Conservation (phyloP, 2,888 invertebrate species). For the Synanthedon tipuliformis region DNA sequence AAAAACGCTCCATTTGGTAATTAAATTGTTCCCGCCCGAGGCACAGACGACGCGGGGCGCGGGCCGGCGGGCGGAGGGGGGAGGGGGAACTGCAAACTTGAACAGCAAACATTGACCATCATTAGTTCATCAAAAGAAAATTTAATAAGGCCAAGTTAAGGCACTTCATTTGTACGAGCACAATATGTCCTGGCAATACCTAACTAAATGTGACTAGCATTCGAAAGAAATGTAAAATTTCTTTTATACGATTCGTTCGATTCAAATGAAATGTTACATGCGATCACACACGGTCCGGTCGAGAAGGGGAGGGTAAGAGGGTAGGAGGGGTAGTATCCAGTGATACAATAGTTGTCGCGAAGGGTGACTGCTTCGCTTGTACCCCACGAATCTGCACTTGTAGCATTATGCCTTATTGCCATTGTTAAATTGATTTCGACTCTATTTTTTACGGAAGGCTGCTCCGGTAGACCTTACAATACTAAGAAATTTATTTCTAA, state of each 20-base stretch:
- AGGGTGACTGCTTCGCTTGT: background rate
- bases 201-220: no score
- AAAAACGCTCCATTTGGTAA: slow-evolving; percentile 62
- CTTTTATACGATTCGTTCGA: background rate
- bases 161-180: no score
- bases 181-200: no score
- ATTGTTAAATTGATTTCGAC: no score
- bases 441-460: no score
- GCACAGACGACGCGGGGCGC: slow-evolving; percentile 9
- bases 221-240: no score
- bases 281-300: background rate
- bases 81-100: slow-evolving; percentile 29
- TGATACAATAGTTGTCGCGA: background rate
- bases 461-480: no score
- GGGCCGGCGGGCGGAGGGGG: slow-evolving; percentile 5
- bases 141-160: no score
- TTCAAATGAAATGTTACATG: background rate
- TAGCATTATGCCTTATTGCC: no score
- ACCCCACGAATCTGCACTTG: background rate
- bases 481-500: no score
- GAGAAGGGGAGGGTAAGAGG: background rate
- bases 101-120: slow-evolving; percentile 35
- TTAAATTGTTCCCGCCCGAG: slow-evolving; percentile 42
- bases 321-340: background rate
- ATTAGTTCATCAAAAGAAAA: background rate